Conservation (phyloP, 2,888 invertebrate genomes). For the Lacanobia wlatinum region DNA sequence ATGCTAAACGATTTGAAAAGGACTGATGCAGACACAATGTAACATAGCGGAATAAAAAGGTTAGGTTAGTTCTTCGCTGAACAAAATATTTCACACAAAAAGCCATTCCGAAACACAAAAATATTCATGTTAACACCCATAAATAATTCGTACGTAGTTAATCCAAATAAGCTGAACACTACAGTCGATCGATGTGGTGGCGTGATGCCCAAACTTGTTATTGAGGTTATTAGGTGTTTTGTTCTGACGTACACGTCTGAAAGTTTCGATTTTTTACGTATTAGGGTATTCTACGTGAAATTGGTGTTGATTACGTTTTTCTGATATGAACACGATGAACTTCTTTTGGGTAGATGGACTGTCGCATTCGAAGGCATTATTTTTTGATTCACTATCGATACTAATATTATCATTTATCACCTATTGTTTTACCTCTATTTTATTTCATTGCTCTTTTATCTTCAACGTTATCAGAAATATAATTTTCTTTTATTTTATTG, state of each 20-base stretch:
- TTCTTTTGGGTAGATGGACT: neutral
- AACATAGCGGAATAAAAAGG: neutral
- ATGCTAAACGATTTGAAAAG: neutral
- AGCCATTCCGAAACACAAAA: neutral
- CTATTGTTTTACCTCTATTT: neutral
- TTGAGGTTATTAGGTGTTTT: conserved; percentile 57
- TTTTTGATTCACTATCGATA: neutral
- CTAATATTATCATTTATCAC: neutral
- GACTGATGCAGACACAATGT: neutral
- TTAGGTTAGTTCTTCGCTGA: neutral
- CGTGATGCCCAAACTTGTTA: conserved; percentile 54
- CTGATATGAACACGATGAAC: neutral
- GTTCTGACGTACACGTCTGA: conserved; percentile 21
- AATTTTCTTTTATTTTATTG: neutral
- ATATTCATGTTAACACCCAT: neutral
- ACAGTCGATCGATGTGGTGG: conserved; percentile 50
- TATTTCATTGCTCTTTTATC: neutral
- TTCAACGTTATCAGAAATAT: neutral
- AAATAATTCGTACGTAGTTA: conserved; percentile 21
- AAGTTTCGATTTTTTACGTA: conserved; percentile 23
- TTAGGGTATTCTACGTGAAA: neutral
- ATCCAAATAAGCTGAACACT: conserved; percentile 26
- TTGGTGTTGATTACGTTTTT: neutral
- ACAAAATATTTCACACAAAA: neutral
- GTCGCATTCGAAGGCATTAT: too few species aligned